A percentile compares a stretch with the other conserved stretches of the same genome.
phyloP scores from a whole-genome alignment of 2,113 vertebrate species.

The Agelaius tricolor region DNA sequence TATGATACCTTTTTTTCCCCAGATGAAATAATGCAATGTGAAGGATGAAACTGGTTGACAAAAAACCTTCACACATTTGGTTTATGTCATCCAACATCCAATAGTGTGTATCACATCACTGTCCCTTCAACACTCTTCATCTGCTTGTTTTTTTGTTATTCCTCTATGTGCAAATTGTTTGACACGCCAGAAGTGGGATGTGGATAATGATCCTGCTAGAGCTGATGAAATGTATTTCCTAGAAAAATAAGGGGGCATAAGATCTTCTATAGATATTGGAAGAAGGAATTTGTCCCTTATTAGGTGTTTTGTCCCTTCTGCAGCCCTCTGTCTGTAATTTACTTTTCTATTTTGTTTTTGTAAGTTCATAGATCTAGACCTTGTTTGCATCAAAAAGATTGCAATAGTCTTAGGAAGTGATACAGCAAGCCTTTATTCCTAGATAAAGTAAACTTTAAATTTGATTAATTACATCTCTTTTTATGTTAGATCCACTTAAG shows the following conservation, averaged over 20 bases:
- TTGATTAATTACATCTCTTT: conserved; percentile 41
- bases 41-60: not conserved
- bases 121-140: not conserved
- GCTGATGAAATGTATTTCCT: not conserved
- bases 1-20: not conserved
- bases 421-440: not conserved
- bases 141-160: not conserved
- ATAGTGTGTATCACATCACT: not conserved
- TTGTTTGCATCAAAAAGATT: conserved; percentile 6
- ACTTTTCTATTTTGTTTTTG: not conserved
- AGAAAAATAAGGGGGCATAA: not conserved
- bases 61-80: not conserved
- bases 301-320: not conserved
- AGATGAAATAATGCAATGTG: not conserved
- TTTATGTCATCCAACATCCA: not conserved
- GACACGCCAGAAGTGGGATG: not conserved
- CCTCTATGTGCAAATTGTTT: not conserved
- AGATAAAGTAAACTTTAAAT: conserved; percentile 35
- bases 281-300: not conserved
- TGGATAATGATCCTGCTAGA: not conserved
- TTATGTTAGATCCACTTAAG: conserved; percentile 28
- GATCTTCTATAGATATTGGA: not conserved
- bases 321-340: not conserved
- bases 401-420: not conserved
- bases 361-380: not conserved